Evolutionary conservation across 2,888 invertebrate species (phyloP), one percentile per base, ranked within the genome.

Genomic region (Scaptomyza parva): DNA sequence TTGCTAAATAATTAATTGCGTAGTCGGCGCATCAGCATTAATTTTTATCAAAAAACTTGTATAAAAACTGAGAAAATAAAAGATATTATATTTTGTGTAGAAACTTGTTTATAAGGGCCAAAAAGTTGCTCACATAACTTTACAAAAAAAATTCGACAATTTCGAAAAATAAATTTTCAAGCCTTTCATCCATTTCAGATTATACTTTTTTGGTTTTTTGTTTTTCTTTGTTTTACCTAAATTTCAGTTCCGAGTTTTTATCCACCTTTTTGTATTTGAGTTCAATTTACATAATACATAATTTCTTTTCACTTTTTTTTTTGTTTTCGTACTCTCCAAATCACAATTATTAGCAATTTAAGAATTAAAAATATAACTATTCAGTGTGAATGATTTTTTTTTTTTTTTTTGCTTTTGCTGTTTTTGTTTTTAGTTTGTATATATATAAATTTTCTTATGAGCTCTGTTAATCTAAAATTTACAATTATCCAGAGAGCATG

Each of bases 301-400:
- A 50, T 61, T 37, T 37, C 37, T 37, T 17, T 17, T 60, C 44
- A 53, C 40, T 51, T 67, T 51, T 70, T 45, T 59, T 48, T 58
- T 59, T 73, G 48, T 47, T 72, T 82, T 89, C 85, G 77, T 86
- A 86, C 86, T 89, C 80, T 89, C 89, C 89, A 81, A 89, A 89
- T 89, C 89, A 89, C 89, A 88, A 83, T 88, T 81, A 90, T 83
- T 86, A 82, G 77, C 74, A 85, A 87, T 78, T 88, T 79, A 86
- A 82, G 80, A 87, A 82, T 87, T 37, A 37, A 87, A 83, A 82
- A 82, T 87, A 86, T 76, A 83, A 67, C 88, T 84, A 86, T 75
- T 75, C 68, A 70, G 72, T 88, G 54, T 73, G 66, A 66, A 67
- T 68, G 41, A 52, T n/a, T 41, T 52, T 63, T 52, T 37, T n/a